These are phyloP conservation scores for Barbus barbus DNA, from an alignment of 2,113 vertebrate species.

Conservation along the genomic window DNA sequence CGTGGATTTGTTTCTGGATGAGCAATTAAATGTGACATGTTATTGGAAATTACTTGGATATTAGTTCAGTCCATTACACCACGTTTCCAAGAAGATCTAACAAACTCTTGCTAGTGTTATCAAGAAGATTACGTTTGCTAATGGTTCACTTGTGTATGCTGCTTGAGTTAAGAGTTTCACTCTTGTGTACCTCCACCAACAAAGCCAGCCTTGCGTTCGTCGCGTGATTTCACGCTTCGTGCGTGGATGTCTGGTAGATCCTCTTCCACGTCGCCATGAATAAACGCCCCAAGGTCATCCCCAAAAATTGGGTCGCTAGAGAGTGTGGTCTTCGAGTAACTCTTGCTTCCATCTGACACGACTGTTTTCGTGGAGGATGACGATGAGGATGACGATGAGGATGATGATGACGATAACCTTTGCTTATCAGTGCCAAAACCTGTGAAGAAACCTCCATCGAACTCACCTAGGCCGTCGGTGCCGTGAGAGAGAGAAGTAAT, in stretches of 20 bases:
- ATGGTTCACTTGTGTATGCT: constrained; percentile 52
- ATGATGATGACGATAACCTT: constrained; percentile 20
- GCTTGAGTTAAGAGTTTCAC: constrained; percentile 45
- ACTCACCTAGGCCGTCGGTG: neutral
- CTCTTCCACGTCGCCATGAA: constrained; percentile 68
- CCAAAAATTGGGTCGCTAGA: accelerated
- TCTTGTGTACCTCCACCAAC: constrained; percentile 81
- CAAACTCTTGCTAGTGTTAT: constrained; percentile 1
- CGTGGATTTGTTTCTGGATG: neutral
- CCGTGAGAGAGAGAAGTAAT: constrained; percentile 42
- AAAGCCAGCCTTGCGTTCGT: constrained; percentile 66
- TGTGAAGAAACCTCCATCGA: constrained; percentile 46
- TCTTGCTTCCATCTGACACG: constrained; percentile 47
- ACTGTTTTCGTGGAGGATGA: constrained; percentile 32
- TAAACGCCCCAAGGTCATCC: constrained; percentile 70
- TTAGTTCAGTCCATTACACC: neutral
- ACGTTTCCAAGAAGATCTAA: constrained; percentile 16
- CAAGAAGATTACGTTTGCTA: neutral
- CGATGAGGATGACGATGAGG: no score
- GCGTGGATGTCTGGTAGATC: constrained; percentile 80
- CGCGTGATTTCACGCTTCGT: constrained; percentile 64
- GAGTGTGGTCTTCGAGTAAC: constrained; percentile 40
- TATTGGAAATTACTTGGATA: neutral
- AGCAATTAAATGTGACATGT: constrained; percentile 1
- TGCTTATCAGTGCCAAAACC: neutral